Conservation (phyloP, 1,140 invertebrate species). For the Helicoverpa armigera region DNA sequence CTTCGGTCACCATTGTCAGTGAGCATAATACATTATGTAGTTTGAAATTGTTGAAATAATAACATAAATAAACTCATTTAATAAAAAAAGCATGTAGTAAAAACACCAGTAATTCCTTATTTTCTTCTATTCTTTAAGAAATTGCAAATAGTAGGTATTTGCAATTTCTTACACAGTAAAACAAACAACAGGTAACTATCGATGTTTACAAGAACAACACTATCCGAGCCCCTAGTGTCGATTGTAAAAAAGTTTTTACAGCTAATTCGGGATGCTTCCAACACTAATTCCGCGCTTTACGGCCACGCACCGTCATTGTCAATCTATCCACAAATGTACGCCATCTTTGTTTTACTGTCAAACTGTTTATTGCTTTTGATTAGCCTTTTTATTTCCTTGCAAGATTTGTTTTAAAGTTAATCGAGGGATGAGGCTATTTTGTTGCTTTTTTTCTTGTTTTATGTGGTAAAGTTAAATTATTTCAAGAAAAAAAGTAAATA, state of each 20-base stretch:
- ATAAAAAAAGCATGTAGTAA: no score
- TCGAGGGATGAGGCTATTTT: not conserved
- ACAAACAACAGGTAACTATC: slow-evolving; percentile 10
- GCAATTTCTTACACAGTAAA: no score
- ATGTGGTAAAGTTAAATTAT: not conserved
- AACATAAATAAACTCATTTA: no score
- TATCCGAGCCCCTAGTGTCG: slow-evolving; percentile 56
- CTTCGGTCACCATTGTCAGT: no score
- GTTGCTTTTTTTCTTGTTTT: not conserved
- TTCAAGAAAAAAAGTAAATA: not conserved
- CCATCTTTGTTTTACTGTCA: slow-evolving; percentile 65
- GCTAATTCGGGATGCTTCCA: slow-evolving; percentile 69
- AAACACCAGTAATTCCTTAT: no score
- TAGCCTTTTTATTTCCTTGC: slow-evolving; percentile 32
- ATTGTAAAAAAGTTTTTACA: slow-evolving; percentile 84
- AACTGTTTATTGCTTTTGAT: slow-evolving; percentile 59
- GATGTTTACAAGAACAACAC: slow-evolving; percentile 49
- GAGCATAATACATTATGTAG: no score
- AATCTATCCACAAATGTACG: slow-evolving; percentile 70
- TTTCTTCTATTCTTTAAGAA: no score
- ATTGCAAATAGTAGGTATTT: no score
- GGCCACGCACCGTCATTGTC: slow-evolving; percentile 52
- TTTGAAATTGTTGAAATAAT: no score
- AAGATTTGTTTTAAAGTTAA: slow-evolving; percentile 34
- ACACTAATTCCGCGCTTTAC: slow-evolving; percentile 58